These are phyloP conservation scores for Pseudocheirus occidentalis DNA, from an alignment of 2,797 vertebrate genomes.

Conservation along the genomic window DNA sequence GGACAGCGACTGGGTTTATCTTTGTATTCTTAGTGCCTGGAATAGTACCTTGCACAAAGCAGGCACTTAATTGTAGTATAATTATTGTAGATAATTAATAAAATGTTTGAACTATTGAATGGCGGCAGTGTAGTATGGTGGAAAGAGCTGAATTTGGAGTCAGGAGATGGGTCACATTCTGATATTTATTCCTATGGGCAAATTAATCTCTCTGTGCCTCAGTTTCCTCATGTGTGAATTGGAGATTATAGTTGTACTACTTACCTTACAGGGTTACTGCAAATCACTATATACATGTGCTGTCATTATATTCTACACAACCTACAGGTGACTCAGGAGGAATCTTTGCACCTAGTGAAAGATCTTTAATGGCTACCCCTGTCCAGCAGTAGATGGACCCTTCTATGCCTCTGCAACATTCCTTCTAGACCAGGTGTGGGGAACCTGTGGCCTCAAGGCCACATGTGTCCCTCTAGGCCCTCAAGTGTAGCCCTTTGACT, in stretches of 20 bases:
- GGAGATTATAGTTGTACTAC: background rate
- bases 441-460: too few species aligned
- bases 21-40: background rate
- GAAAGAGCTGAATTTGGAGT: background rate
- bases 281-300: background rate
- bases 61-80: background rate
- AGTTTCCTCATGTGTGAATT: background rate
- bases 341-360: background rate
- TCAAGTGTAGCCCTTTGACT: too few species aligned
- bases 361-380: background rate
- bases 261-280: background rate
- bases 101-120: background rate
- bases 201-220: background rate
- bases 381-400: background rate
- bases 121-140: background rate
- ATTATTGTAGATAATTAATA: background rate
- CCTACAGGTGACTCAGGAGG: background rate
- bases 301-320: background rate
- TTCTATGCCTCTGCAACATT: background rate
- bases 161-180: background rate
- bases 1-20: background rate
- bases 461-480: too few species aligned
- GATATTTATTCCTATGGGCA: background rate
- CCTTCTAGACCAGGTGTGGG: background rate
- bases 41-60: background rate